Evolutionary conservation across 2,797 vertebrate species (phyloP), one percentile per base, ranked within the genome.

Genomic region (Rhabdomys pumilio): DNA sequence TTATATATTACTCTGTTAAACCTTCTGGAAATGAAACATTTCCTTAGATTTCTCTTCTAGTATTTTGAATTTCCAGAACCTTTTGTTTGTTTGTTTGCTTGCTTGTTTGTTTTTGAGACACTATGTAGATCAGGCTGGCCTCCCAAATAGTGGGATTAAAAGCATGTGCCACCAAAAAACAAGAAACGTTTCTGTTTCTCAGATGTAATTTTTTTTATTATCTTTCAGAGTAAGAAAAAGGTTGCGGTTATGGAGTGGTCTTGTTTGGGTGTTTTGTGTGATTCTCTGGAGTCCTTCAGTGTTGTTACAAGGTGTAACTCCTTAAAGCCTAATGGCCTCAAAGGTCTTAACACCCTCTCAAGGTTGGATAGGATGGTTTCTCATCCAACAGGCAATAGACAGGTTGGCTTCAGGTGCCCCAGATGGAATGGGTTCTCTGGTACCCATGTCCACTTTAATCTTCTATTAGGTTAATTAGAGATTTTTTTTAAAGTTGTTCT

Each of bases 51-150:
- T 90, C n/a, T 96, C 5, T 95, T 94, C 6, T 87, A 26, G 34
- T 73, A 84, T 69, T 93, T 93, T 72, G 85, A 81, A 94, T 96
- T 91, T 91, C 26, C 9, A 87, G 55, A 67, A 57, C 17, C 69
- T 38, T 72, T 72, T 72, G n/a, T n/a, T n/a, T 19, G 34, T 7
- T 69, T 69, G n/a, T 29, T 95, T 50, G 47, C 47, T 50, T 50
- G 47, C 9, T 50, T 96, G 95, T 89, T 82, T 61, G 59, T 82
- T 11, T 83, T 85, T 84, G 82, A 65, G 44, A 67, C 38, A 50
- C 63, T 85, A 2, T 50, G 29, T 67, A 50, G 19, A 22, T 67
- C 31, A 22, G 41, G 6, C 41, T 26, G 73, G 38, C 38, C 41
- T 63, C 19, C 61, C 63, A 67, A 53, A 50, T 85, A 44, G 19